A percentile compares a stretch with the other conserved stretches of the same genome.
Conservation (phyloP, 2,797 vertebrate species). For the Staurois parvus region DNA sequence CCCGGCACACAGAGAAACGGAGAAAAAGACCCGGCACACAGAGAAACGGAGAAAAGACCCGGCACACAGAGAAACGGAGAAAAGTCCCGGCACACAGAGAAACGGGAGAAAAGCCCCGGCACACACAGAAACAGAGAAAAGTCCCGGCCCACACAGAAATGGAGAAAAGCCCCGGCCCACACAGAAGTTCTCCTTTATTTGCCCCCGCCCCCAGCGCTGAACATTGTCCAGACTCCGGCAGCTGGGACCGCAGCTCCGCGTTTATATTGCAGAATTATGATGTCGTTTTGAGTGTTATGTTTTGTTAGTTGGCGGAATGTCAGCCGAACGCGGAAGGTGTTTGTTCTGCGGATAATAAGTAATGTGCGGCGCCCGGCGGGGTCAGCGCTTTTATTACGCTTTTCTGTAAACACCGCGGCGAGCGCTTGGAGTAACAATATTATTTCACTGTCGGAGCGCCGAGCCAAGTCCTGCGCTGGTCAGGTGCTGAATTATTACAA, state of each 20-base stretch:
- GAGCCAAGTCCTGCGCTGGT: conserved; percentile 82
- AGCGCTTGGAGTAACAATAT: conserved; percentile 79
- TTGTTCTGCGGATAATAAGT: conserved; percentile 91
- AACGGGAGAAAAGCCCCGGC: too few relatives aligned
- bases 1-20: too few relatives aligned
- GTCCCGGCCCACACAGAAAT: too few relatives aligned
- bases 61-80: too few relatives aligned
- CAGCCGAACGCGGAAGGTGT: conserved; percentile 92
- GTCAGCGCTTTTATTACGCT: conserved; percentile 83
- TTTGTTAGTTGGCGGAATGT: conserved; percentile 92
- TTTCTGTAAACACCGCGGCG: conserved; percentile 86
- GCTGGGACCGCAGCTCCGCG: conserved; percentile 70
- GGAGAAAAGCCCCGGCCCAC: too few relatives aligned
- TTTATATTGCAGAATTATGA: conserved; percentile 84
- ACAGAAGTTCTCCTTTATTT: not conserved
- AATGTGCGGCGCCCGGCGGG: conserved; percentile 86
- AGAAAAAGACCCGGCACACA: too few relatives aligned
- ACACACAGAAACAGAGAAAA: too few relatives aligned
- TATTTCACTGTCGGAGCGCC: conserved; percentile 87
- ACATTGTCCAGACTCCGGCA: conserved; percentile 76
- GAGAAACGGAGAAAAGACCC: too few relatives aligned
- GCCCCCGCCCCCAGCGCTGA: not conserved
- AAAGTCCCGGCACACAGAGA: too few relatives aligned
- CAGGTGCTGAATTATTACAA: conserved; percentile 75
- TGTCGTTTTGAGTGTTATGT: conserved; percentile 91